Percentiles rank a stretch among this genome's conserved stretches.
phyloP scores from a whole-genome alignment of 2,797 vertebrate genomes.

The Novumbra hubbsi region DNA sequence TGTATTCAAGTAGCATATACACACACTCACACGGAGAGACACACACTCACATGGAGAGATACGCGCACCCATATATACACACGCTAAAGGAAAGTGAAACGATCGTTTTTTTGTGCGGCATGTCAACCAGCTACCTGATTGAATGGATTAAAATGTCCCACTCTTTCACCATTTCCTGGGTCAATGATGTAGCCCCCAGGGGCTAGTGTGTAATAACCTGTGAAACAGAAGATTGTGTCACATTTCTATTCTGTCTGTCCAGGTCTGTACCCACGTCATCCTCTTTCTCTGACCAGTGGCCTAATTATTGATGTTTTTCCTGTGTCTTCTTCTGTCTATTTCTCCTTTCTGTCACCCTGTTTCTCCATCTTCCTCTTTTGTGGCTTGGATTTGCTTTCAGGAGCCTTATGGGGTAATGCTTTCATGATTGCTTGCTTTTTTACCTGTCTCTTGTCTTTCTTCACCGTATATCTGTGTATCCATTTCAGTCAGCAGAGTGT shows the following conservation, averaged over 20 bases:
- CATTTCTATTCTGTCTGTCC: constrained; percentile 13
- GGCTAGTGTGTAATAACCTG: background rate
- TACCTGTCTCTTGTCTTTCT: constrained; percentile 27
- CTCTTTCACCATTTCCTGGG: background rate
- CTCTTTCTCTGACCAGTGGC: constrained; percentile 10
- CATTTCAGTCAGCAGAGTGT: background rate
- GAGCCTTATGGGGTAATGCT: constrained; percentile 96
- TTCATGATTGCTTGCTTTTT: constrained; percentile 46
- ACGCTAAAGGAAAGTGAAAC: background rate
- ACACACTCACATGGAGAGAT: background rate
- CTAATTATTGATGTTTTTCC: constrained; percentile 13
- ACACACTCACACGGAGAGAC: background rate
- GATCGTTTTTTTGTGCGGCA: background rate
- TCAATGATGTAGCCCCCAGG: constrained; percentile 4
- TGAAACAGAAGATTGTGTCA: background rate
- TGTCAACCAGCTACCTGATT: background rate
- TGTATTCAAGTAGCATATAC: background rate
- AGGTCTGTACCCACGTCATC: background rate
- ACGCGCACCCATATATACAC: background rate
- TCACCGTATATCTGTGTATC: background rate
- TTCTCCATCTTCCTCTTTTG: constrained; percentile 48
- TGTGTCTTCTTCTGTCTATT: constrained; percentile 19
- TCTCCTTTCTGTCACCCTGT: constrained; percentile 36
- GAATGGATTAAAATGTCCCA: background rate
- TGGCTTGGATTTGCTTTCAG: constrained; percentile 86